Conservation (phyloP, 2,888 invertebrate species). For the Strigamia maritima region DNA sequence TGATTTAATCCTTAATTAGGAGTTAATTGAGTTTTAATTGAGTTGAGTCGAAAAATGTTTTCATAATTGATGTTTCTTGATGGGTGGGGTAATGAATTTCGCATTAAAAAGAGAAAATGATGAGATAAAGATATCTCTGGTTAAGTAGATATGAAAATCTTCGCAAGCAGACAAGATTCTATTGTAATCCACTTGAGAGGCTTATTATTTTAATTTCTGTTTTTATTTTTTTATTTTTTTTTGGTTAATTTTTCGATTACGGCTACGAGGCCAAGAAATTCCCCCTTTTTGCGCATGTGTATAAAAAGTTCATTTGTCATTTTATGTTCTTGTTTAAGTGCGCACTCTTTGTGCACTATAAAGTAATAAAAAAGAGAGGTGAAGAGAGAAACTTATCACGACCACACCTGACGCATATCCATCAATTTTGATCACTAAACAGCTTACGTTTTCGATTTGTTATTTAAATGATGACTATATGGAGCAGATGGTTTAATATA, state of each 20-base stretch:
- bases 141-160: too few species aligned
- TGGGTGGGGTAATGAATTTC: too few species aligned
- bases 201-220: neutral
- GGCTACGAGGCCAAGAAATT: neutral
- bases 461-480: neutral
- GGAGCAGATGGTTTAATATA: neutral
- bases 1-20: too few species aligned
- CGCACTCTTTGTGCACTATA: neutral
- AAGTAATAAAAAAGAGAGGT: neutral
- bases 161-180: too few species aligned
- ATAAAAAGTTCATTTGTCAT: neutral
- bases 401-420: conserved; percentile 11
- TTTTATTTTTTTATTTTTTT: neutral
- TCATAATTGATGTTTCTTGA: too few species aligned
- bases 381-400: neutral
- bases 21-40: too few species aligned
- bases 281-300: neutral
- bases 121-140: too few species aligned
- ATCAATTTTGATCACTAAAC: neutral
- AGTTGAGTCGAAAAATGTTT: too few species aligned
- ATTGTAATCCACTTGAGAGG: neutral
- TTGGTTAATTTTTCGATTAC: neutral
- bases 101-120: too few species aligned
- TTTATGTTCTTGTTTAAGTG: neutral
- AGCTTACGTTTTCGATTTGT: neutral